These are phyloP conservation scores for Drosophila acutilabella DNA, from an alignment of 2,888 invertebrate genomes.

Conservation along the genomic window DNA sequence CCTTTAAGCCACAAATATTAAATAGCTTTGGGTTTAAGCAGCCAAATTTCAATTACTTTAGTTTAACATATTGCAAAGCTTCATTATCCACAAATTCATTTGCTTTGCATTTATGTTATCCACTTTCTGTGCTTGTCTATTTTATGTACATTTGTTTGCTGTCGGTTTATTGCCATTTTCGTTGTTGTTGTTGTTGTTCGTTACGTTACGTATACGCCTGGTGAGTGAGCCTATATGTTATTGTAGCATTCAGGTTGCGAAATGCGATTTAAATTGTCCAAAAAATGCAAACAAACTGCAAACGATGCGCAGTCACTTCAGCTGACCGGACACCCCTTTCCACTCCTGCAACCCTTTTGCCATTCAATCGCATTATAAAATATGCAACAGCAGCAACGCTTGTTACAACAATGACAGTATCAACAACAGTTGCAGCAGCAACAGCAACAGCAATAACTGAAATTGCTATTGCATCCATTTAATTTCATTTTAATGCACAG, in stretches of 20 bases:
- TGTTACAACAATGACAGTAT: conserved; percentile 64
- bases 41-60: no score
- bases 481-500: conserved; percentile 76
- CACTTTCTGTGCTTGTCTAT: conserved; percentile 20
- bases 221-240: conserved; percentile 42
- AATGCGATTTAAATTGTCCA: conserved; percentile 60
- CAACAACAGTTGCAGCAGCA: conserved; percentile 45
- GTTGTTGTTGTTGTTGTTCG: conserved; percentile 25
- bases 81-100: not conserved
- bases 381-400: conserved; percentile 67
- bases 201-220: conserved; percentile 50
- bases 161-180: conserved; percentile 59
- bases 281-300: conserved; percentile 50
- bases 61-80: not conserved
- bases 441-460: conserved; percentile 34
- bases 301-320: conserved; percentile 25
- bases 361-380: conserved; percentile 55
- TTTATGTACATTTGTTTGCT: conserved; percentile 47
- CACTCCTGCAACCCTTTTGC: conserved; percentile 2
- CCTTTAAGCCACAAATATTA: no score
- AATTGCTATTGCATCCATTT: conserved; percentile 69
- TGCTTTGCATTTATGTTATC: not conserved
- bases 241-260: conserved; percentile 35
- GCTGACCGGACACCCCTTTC: not conserved
- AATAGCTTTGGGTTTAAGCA: no score